Conservation (phyloP, 2,797 vertebrate species). For the Antennarius maculatus region DNA sequence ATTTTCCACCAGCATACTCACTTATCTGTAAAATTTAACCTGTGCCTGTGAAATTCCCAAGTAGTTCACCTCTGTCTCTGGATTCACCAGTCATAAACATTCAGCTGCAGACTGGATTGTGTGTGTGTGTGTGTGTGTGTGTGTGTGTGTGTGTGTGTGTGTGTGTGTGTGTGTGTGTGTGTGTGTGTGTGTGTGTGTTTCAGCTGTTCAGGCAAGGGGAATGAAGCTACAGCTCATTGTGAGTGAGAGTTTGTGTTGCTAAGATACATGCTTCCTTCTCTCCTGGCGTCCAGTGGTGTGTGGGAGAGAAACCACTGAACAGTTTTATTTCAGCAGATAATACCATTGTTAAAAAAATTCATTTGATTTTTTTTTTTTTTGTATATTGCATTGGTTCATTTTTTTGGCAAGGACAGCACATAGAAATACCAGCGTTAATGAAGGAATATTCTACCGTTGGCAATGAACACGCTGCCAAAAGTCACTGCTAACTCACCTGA, state of each 20-base stretch:
- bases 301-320: not conserved
- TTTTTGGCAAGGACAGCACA: not conserved
- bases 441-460: not conserved
- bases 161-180: not conserved
- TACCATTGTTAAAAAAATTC: no score
- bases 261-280: constrained; percentile 11
- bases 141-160: not conserved
- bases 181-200: not conserved
- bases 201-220: not conserved
- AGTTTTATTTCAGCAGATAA: constrained; percentile 7
- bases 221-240: not conserved
- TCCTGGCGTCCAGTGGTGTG: constrained; percentile 16
- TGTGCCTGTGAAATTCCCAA: constrained; percentile 62
- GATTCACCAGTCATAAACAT: constrained; percentile 3
- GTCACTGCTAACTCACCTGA: no score
- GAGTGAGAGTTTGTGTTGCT: constrained; percentile 1
- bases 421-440: not conserved
- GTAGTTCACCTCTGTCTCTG: constrained; percentile 11
- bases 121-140: not conserved
- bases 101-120: constrained; percentile 1
- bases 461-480: no score
- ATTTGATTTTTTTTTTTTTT: no score
- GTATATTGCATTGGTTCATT: not conserved
- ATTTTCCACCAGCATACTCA: constrained; percentile 28
- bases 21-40: constrained; percentile 57